Evolutionary conservation across 2,113 vertebrate species (phyloP).

Genomic region (Microtus pennsylvanicus): DNA sequence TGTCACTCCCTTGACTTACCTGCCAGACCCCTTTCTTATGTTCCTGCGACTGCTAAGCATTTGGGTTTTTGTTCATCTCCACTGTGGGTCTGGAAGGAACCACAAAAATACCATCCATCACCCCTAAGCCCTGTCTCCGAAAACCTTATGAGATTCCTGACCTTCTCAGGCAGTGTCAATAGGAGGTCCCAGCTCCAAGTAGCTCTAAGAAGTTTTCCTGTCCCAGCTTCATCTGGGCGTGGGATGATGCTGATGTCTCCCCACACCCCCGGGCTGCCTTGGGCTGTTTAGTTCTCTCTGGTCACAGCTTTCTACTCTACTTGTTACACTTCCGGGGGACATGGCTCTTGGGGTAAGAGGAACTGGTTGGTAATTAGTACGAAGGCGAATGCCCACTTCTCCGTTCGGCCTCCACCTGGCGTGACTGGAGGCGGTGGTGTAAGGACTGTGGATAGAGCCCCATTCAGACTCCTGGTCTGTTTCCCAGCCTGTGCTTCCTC

Average conservation of each 20-base stretch:
- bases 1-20: background rate
- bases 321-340: constrained; percentile 60
- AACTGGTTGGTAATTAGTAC: constrained; percentile 81
- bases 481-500: too few species aligned
- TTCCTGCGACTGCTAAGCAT: background rate
- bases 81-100: background rate
- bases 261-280: background rate
- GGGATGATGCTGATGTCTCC: too few species aligned
- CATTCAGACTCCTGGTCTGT: background rate
- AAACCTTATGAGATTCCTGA: background rate
- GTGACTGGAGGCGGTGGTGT: constrained; percentile 42
- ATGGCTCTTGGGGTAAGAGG: constrained; percentile 64
- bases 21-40: background rate
- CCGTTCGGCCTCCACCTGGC: constrained; percentile 80
- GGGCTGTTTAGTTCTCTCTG: background rate
- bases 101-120: background rate
- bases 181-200: background rate
- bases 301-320: background rate
- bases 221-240: background rate
- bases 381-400: constrained; percentile 84
- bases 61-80: background rate
- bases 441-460: background rate
- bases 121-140: background rate
- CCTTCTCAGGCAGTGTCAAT: background rate
- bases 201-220: background rate